phyloP scores from a whole-genome alignment of 2,797 vertebrate genomes.

The Poecilia gillii region DNA sequence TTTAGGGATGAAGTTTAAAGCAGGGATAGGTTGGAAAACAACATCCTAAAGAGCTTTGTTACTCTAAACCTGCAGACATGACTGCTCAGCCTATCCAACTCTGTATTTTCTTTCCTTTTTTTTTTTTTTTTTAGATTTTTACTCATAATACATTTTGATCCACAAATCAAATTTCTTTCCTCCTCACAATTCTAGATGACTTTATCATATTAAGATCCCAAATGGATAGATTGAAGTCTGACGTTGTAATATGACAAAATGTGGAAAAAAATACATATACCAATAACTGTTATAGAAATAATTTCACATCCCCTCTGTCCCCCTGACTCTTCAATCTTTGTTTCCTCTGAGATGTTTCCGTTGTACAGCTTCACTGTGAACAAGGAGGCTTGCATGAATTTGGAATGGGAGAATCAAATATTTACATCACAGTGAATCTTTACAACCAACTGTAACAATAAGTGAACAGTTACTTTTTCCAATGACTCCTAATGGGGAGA shows the following conservation, averaged over 20 bases:
- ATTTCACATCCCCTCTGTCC: slow-evolving; percentile 19
- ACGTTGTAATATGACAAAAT: not conserved
- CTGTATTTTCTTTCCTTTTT: not conserved
- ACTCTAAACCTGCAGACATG: not conserved
- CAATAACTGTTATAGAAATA: not conserved
- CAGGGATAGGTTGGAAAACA: not conserved
- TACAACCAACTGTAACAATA: slow-evolving; percentile 42
- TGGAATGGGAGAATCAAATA: slow-evolving; percentile 8
- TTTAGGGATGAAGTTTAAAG: not conserved
- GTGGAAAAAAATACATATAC: not conserved
- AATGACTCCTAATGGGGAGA: slow-evolving; percentile 24
- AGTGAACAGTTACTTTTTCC: slow-evolving; percentile 25
- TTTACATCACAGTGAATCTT: slow-evolving; percentile 61
- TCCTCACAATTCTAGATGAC: not conserved
- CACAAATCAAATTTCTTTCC: not conserved
- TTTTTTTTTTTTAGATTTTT: not conserved
- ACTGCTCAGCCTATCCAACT: not conserved
- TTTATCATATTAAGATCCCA: not conserved
- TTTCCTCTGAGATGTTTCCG: slow-evolving; percentile 58
- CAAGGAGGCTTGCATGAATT: slow-evolving; percentile 1
- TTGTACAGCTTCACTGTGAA: slow-evolving; percentile 72
- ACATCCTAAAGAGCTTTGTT: not conserved
- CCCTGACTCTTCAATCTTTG: slow-evolving; percentile 34
- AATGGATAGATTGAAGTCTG: not conserved
- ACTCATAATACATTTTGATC: not conserved